Evolutionary conservation across 1,140 invertebrate species (phyloP).

Genomic region (Berghia stephanieae): DNA sequence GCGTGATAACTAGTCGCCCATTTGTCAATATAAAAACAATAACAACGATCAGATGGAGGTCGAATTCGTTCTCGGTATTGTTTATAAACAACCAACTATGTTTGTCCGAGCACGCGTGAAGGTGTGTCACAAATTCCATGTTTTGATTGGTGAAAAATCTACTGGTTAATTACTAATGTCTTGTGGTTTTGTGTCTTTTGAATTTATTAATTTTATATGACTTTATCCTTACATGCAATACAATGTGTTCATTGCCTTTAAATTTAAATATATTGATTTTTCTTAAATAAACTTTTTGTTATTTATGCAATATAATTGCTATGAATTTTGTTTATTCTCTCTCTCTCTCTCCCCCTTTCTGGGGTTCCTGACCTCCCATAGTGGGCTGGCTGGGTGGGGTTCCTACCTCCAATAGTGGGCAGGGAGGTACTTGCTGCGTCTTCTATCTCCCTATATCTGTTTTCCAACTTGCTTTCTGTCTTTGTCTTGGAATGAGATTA

Average conservation of each 20-base stretch:
- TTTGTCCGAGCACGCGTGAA: slow-evolving; percentile 46
- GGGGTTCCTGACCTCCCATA: too few species aligned
- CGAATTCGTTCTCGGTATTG: neutral
- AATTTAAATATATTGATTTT: too few species aligned
- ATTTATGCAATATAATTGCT: neutral
- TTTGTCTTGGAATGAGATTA: too few species aligned
- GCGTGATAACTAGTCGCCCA: too few species aligned
- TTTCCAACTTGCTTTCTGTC: too few species aligned
- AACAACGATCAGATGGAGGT: too few species aligned
- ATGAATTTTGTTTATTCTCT: neutral
- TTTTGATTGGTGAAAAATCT: slow-evolving; percentile 51
- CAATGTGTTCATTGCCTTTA: slow-evolving; percentile 54
- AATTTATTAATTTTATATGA: slow-evolving; percentile 60
- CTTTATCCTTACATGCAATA: slow-evolving; percentile 61
- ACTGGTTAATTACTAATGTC: too few species aligned
- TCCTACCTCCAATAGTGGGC: too few species aligned
- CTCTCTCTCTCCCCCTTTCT: neutral
- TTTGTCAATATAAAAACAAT: too few species aligned
- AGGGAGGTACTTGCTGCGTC: too few species aligned
- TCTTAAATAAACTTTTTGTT: neutral
- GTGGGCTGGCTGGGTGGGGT: too few species aligned
- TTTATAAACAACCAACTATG: neutral
- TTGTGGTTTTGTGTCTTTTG: slow-evolving; percentile 59
- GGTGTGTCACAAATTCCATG: slow-evolving; percentile 53
- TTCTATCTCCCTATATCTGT: too few species aligned